These are phyloP conservation scores for Typhlichthys subterraneus DNA, from an alignment of 2,797 vertebrate species.

Conservation along the genomic window DNA sequence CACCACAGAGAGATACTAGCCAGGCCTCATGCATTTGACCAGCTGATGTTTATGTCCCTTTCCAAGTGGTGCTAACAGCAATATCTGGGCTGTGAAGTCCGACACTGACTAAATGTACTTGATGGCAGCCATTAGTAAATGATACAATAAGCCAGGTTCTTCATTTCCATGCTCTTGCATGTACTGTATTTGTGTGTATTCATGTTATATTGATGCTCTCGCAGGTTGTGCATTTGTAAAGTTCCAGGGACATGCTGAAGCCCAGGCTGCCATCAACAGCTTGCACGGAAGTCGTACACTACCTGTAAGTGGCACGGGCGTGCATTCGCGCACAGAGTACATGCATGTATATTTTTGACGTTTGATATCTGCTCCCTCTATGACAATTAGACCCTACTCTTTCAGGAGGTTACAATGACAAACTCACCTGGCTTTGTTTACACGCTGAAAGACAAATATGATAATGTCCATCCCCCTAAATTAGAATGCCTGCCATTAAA, in stretches of 20 bases:
- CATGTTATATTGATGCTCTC: slow-evolving; percentile 7
- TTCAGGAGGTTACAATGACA: too few relatives aligned
- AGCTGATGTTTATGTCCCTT: background rate
- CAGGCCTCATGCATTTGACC: background rate
- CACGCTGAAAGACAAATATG: too few relatives aligned
- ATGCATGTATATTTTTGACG: background rate
- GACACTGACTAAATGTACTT: too few relatives aligned
- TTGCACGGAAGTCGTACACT: slow-evolving; percentile 91
- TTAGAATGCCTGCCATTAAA: too few relatives aligned
- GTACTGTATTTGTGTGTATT: background rate
- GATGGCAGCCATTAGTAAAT: too few relatives aligned
- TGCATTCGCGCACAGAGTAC: background rate
- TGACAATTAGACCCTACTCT: too few relatives aligned
- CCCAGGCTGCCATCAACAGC: slow-evolving; percentile 91
- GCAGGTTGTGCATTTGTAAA: slow-evolving; percentile 93
- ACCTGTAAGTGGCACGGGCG: slow-evolving; percentile 76
- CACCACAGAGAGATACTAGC: background rate
- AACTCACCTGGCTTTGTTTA: too few relatives aligned
- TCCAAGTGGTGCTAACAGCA: background rate
- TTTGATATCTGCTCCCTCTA: too few relatives aligned
- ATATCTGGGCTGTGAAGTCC: too few relatives aligned
- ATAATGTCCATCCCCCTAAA: too few relatives aligned
- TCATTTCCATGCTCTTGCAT: background rate
- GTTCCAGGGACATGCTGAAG: slow-evolving; percentile 90
- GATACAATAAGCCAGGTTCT: too few relatives aligned